Evolutionary conservation across 1,140 invertebrate species (phyloP), one percentile per base, ranked within the genome.

Genomic region (Anthonomus grandis): DNA sequence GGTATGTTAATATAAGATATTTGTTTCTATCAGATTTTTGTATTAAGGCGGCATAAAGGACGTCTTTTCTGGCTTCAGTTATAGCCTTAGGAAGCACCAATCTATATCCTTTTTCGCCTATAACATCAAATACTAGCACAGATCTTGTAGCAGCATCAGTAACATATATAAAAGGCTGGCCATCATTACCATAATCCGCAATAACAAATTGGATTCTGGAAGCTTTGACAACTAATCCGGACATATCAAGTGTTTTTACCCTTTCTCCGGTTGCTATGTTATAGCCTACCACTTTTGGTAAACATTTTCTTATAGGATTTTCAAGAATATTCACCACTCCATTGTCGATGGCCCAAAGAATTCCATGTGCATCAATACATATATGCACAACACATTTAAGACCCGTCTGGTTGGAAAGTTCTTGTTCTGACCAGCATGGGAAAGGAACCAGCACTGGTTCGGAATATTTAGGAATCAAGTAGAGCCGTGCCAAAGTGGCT

Each of bases 81-180:
- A 82, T 74, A 0, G 73, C 76, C 51, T 78, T 76, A 0, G 83
- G 83, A 3, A 85, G 63, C 1, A 82, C 73, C 0, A 84, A 77
- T 23, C 81, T 72, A 52, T 79, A 83, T 4, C 83, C 82, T 10
- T 73, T 76, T 61, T 75, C 74, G 2, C 74, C 76, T 17, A 74
- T 75, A 1, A 85, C 76, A 60, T 86, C 83, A 56, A 80, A 84
- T 0, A 85, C 83, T 8, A 86, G 70, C 19, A 86, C 81, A 0
- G 83, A 78, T 13, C 81, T 70, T 10, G 78, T 76, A 1, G 80
- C 81, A 1, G 83, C 83, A 70, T 86, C 84, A 18, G 78, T 80
- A 1, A 86, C 75, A 61, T 84, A 85, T 9, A 83, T 68, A 54
- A 78, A 82, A 6, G 72, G 70, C 0, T 74, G 69, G 1, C 76